Evolutionary conservation across 2,113 vertebrate genomes (phyloP), one percentile per base, ranked within the genome.

Genomic region (Dromas ardeola): DNA sequence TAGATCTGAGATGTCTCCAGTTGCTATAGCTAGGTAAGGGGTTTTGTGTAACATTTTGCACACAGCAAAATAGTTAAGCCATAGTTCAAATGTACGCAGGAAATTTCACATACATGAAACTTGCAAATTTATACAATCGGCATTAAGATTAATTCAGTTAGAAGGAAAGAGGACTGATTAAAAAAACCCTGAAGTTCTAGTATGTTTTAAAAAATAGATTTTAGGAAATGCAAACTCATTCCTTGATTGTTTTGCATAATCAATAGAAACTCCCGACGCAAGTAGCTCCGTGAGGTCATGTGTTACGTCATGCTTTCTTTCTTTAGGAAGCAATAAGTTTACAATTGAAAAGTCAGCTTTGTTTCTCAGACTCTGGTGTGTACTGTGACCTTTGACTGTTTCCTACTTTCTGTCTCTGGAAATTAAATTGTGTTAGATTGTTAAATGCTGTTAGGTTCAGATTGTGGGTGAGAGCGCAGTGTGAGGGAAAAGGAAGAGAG

Each of bases 31-130:
- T 59, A 52, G 15, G 23, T 30, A 5, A 27, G 32, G 32, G n/a
- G 10, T 3, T 53, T 67, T 81, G 19, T 29, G 55, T 76, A 73
- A 55, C 5, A 4, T 42, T 61, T 88, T 85, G 40, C n/a, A 49
- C 25, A 49, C 40, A 81, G 22, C 29, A 83, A 30, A 26, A 13
- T 30, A 13, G 17, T 88, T 65, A 55, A 79, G 30, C 18, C 1
- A 0, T 32, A 13, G 32, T 80, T 87, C 42, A 81, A 20, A 47
- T 61, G 22, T 52, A 50, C 0, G 0, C 29, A 52, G 70, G 34
- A 84, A 47, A 25, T 47, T 66, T 81, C 27, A 69, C 1, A 2
- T 61, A 15, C 4, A 3, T 22, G 13, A 63, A 81, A 74, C 16
- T 42, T 82, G 43, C 7, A 78, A 40, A n/a, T 65, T 16, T 61